phyloP scores from a whole-genome alignment of 2,113 vertebrate species.

The Tragelaphus strepsiceros region DNA sequence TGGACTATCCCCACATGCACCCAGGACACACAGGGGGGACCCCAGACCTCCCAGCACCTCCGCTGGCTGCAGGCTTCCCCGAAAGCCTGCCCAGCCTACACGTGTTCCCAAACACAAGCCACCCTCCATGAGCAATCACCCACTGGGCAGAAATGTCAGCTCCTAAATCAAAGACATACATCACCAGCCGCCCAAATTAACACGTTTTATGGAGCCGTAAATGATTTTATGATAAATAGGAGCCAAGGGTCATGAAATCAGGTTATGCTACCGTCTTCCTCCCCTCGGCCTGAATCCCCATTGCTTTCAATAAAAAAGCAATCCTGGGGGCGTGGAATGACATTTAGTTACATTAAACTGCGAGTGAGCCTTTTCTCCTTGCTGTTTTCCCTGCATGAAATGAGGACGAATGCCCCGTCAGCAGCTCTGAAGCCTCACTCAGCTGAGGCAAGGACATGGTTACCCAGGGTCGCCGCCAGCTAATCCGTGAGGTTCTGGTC shows the following conservation, averaged over 20 bases:
- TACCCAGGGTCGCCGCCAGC: neutral
- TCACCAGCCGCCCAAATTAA: conserved; percentile 61
- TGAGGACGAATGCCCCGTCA: neutral
- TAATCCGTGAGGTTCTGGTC: neutral
- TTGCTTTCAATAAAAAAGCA: conserved; percentile 29
- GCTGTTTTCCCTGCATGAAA: neutral
- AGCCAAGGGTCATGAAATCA: conserved; percentile 2
- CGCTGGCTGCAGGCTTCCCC: rapidly evolving
- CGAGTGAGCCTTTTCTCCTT: neutral
- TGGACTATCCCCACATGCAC: too few species aligned
- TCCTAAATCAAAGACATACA: conserved; percentile 69
- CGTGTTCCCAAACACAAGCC: rapidly evolving
- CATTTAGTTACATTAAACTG: conserved; percentile 61
- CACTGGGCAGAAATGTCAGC: conserved; percentile 65
- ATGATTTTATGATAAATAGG: conserved; percentile 64
- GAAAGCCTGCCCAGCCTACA: neutral
- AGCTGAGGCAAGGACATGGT: neutral
- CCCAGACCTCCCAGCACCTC: neutral
- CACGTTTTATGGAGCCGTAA: conserved; percentile 34
- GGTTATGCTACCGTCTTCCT: neutral
- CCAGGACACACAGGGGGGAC: rapidly evolving
- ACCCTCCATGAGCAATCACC: rapidly evolving
- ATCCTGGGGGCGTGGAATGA: conserved; percentile 23
- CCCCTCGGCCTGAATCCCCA: neutral
- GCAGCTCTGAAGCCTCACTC: neutral